Percentiles rank a stretch among this genome's conserved stretches.
These are phyloP conservation scores for Lobophora halterata DNA, from an alignment of 2,888 invertebrate genomes.

Conservation along the genomic window DNA sequence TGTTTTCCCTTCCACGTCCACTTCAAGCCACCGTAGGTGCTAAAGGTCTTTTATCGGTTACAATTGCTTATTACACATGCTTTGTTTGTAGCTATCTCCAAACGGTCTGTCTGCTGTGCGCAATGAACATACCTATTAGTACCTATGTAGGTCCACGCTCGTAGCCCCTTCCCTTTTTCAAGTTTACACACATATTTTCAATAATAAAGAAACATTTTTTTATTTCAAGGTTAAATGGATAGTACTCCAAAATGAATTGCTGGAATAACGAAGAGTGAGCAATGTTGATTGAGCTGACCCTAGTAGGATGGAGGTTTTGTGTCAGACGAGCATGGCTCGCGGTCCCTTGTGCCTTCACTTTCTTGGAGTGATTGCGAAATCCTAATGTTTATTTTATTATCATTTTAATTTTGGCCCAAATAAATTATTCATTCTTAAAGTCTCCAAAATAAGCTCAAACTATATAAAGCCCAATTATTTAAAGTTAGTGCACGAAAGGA, in stretches of 20 bases:
- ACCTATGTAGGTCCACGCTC: constrained; percentile 4
- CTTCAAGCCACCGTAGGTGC: constrained; percentile 75
- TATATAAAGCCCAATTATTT: too few species aligned
- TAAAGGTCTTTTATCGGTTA: constrained; percentile 78
- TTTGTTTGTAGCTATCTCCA: constrained; percentile 51
- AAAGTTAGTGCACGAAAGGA: too few species aligned
- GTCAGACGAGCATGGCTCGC: constrained; percentile 53
- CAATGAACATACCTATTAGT: too few species aligned
- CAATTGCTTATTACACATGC: constrained; percentile 71
- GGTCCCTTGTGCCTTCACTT: constrained; percentile 61
- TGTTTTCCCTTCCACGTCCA: constrained; percentile 70
- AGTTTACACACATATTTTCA: background rate
- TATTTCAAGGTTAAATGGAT: too few species aligned
- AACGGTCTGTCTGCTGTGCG: constrained; percentile 22
- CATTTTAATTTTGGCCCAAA: too few species aligned
- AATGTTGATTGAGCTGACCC: too few species aligned
- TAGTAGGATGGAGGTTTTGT: constrained; percentile 48
- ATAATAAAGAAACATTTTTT: too few species aligned
- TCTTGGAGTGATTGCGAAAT: constrained; percentile 29
- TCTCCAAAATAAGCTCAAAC: too few species aligned
- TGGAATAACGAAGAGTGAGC: too few species aligned
- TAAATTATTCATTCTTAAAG: too few species aligned
- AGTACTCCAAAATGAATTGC: too few species aligned
- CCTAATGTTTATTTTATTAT: background rate
- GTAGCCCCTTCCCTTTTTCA: constrained; percentile 8